phyloP scores from a whole-genome alignment of 2,888 invertebrate species.

The Eupithecia subumbrata region DNA sequence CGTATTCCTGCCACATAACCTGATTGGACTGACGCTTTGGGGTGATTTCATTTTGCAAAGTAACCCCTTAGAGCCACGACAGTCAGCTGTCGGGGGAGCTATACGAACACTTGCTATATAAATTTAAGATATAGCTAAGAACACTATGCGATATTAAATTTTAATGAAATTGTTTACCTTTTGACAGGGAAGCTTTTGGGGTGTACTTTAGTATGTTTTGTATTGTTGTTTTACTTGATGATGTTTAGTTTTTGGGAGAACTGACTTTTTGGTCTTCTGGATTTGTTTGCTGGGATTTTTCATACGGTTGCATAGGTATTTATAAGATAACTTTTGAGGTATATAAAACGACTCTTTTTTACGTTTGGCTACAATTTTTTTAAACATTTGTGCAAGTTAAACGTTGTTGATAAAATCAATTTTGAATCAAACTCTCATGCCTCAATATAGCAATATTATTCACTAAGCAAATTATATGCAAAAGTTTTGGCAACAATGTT shows the following conservation, averaged over 20 bases:
- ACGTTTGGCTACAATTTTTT: too few species aligned
- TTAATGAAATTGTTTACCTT: constrained; percentile 42
- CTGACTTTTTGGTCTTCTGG: not conserved
- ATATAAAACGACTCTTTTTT: too few species aligned
- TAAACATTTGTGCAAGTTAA: too few species aligned
- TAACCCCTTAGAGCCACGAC: constrained; percentile 51
- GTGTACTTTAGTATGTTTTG: constrained; percentile 23
- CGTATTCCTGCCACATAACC: constrained; percentile 35
- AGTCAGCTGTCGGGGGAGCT: constrained; percentile 51
- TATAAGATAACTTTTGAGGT: not conserved
- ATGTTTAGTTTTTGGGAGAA: not conserved
- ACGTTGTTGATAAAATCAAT: not conserved
- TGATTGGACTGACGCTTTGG: constrained; percentile 44
- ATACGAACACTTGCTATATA: constrained; percentile 36
- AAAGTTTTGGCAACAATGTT: constrained; percentile 45
- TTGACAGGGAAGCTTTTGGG: constrained; percentile 31
- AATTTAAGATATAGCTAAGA: constrained; percentile 44
- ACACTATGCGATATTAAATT: constrained; percentile 56
- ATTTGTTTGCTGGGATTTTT: not conserved
- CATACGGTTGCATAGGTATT: not conserved
- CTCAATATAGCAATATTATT: not conserved
- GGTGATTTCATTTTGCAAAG: constrained; percentile 73
- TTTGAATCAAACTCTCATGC: not conserved
- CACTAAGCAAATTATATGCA: constrained; percentile 17
- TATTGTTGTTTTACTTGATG: constrained; percentile 5